Conservation (phyloP, 37 sponge, comb jelly and placozoan genomes). For the Dysidea cf. avara region DNA sequence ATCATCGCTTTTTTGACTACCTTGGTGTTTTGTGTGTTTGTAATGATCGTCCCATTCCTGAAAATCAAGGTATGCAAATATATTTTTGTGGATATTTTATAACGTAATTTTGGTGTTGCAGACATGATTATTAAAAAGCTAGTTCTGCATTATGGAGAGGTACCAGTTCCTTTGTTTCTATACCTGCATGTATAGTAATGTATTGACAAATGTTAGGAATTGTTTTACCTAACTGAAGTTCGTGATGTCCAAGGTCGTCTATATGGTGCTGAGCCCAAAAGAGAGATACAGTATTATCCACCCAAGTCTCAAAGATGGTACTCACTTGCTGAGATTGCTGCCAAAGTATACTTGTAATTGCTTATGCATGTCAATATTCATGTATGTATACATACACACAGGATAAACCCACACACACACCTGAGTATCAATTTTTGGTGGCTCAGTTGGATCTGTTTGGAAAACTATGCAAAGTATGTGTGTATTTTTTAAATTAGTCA, state of each 20-base stretch:
- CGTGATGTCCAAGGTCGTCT: background rate
- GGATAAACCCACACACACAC: too few relatives aligned
- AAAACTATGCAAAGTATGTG: conserved; percentile 51
- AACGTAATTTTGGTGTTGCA: too few relatives aligned
- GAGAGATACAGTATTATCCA: background rate
- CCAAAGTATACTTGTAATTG: too few relatives aligned
- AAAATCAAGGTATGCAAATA: conserved; percentile 51
- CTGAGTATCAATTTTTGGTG: conserved; percentile 26
- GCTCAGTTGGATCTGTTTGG: conserved; percentile 62
- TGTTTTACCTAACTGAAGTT: conserved; percentile 10
- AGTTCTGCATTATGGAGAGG: too few relatives aligned
- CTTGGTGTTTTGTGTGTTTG: conserved; percentile 69
- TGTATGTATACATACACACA: too few relatives aligned
- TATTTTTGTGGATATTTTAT: background rate
- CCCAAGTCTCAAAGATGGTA: background rate
- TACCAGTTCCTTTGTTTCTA: too few relatives aligned
- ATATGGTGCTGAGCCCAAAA: background rate
- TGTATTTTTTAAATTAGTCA: too few relatives aligned
- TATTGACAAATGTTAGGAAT: background rate
- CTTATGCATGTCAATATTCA: too few relatives aligned
- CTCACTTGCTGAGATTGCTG: background rate
- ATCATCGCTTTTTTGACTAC: conserved; percentile 51
- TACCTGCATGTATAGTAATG: conserved; percentile 14
- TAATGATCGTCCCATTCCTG: conserved; percentile 41
- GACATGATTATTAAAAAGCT: too few relatives aligned